Percentiles rank a stretch among this genome's conserved stretches.
These are phyloP conservation scores for Pseudolycoriella hygida DNA, from an alignment of 2,888 invertebrate genomes.

Conservation along the genomic window DNA sequence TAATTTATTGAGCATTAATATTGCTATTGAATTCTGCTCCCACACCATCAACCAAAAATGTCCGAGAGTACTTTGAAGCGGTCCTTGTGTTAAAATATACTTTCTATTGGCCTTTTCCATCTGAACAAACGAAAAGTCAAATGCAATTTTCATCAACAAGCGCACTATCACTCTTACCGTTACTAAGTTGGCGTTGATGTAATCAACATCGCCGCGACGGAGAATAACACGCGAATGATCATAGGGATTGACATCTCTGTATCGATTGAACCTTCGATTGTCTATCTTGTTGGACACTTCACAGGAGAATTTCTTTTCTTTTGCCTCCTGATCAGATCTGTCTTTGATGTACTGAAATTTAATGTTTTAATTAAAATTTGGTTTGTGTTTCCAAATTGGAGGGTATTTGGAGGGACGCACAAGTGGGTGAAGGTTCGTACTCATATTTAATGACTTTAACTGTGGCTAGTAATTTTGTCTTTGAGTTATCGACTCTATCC, in stretches of 20 bases:
- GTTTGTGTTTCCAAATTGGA: too few species aligned
- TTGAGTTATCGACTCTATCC: too few species aligned
- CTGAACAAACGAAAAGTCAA: conserved; percentile 26
- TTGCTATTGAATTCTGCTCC: conserved; percentile 80
- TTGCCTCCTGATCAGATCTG: conserved; percentile 42
- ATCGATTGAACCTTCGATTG: conserved; percentile 61
- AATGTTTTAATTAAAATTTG: too few species aligned
- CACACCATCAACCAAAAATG: conserved; percentile 98
- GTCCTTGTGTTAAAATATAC: conserved; percentile 94
- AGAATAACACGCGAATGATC: conserved; percentile 82
- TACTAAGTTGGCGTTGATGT: conserved; percentile 90
- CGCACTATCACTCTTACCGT: conserved; percentile 33
- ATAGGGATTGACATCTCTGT: conserved; percentile 89
- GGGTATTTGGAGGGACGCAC: too few species aligned
- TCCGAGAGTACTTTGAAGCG: conserved; percentile 65
- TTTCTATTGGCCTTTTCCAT: conserved; percentile 66
- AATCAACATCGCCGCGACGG: conserved; percentile 55
- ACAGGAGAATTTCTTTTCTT: conserved; percentile 35
- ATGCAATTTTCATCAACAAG: conserved; percentile 6
- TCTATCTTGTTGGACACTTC: conserved; percentile 24
- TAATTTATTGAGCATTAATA: conserved; percentile 89
- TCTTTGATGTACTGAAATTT: conserved; percentile 52
- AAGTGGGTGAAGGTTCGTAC: too few species aligned
- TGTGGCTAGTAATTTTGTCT: too few species aligned
- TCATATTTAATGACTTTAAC: too few species aligned